Evolutionary conservation across 2,888 invertebrate species (phyloP).

Genomic region (Pheosia tremula): DNA sequence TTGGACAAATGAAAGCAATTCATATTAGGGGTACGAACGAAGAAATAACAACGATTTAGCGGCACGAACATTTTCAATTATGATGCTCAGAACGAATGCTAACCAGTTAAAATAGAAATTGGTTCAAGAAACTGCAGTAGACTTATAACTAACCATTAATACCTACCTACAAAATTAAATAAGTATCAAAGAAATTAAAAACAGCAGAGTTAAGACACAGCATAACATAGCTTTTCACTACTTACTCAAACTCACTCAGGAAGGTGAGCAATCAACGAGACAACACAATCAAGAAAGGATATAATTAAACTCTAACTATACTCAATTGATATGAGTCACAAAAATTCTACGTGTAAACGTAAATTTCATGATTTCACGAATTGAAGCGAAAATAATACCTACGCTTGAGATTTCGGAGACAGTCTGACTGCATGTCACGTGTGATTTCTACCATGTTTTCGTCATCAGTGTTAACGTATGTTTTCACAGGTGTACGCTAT

Average conservation of each 20-base stretch:
- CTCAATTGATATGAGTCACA: too few species aligned
- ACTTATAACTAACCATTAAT: too few species aligned
- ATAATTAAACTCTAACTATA: too few species aligned
- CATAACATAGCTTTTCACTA: too few species aligned
- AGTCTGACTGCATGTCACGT: neutral
- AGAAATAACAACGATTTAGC: neutral
- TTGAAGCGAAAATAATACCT: neutral
- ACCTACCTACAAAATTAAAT: too few species aligned
- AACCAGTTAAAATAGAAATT: neutral
- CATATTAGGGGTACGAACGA: neutral
- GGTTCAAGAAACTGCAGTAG: too few species aligned
- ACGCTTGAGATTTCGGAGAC: too few species aligned
- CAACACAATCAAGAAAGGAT: too few species aligned
- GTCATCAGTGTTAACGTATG: neutral
- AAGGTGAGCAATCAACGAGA: too few species aligned
- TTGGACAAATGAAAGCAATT: neutral
- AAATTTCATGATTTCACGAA: neutral
- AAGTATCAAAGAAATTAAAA: too few species aligned
- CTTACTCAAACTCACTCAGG: too few species aligned
- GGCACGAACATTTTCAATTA: neutral
- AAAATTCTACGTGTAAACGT: neutral
- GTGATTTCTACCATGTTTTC: neutral
- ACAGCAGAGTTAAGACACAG: too few species aligned
- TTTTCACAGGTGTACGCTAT: neutral
- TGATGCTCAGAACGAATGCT: neutral